A percentile compares a stretch with the other conserved stretches of the same genome.
These are phyloP conservation scores for Buteo buteo DNA, from an alignment of 2,113 vertebrate genomes.

Conservation along the genomic window DNA sequence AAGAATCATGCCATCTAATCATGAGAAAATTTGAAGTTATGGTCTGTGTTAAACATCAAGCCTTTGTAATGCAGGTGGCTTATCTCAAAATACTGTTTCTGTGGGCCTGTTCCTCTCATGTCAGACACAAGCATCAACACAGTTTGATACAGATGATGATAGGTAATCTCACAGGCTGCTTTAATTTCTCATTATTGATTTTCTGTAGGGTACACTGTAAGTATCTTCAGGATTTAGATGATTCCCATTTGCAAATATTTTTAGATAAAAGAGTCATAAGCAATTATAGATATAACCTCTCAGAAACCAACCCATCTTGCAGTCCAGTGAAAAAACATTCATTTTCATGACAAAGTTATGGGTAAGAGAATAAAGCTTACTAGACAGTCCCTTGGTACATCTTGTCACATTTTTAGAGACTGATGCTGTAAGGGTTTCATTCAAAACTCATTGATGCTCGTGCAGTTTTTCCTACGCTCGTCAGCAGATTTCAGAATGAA, in stretches of 20 bases:
- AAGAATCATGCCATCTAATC: background rate
- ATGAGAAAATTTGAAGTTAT: background rate
- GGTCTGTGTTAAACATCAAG: background rate
- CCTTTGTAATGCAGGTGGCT: background rate
- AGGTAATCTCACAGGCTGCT: background rate
- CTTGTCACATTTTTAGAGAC: constrained; percentile 21
- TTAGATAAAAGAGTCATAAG: constrained; percentile 10
- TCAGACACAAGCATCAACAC: background rate
- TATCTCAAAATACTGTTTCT: background rate
- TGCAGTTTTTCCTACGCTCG: background rate
- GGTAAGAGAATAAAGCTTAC: constrained; percentile 11
- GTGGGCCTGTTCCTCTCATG: background rate
- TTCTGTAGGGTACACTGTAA: background rate
- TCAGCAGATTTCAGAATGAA: constrained; percentile 17
- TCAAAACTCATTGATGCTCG: background rate
- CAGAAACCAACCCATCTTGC: constrained; percentile 15
- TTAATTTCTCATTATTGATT: constrained; percentile 16
- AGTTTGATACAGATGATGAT: background rate
- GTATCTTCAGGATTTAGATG: constrained; percentile 26
- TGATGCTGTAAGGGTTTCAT: background rate
- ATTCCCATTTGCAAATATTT: constrained; percentile 49
- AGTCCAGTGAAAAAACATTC: background rate
- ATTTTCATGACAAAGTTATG: constrained; percentile 30
- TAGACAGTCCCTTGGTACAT: background rate
- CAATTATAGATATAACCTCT: constrained; percentile 19